These are phyloP conservation scores for Solea senegalensis DNA, from an alignment of 2,113 vertebrate species.

Conservation along the genomic window DNA sequence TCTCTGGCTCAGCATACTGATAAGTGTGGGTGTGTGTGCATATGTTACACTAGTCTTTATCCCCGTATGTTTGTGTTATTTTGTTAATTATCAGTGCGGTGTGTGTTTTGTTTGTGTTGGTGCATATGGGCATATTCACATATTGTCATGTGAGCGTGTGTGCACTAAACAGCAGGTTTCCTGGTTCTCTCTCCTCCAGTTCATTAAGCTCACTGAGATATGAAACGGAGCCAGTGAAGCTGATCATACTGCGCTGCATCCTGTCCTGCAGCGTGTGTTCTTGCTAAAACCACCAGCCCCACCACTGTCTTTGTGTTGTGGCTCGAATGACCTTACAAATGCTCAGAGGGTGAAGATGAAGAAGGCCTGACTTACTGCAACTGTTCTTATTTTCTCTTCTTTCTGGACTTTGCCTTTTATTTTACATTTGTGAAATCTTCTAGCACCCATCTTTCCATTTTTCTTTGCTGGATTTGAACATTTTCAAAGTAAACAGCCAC, in stretches of 20 bases:
- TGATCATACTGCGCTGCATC: constrained; percentile 40
- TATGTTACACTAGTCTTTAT: background rate
- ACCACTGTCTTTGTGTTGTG: background rate
- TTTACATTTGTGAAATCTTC: constrained; percentile 2
- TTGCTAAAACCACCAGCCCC: constrained; percentile 8
- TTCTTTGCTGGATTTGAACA: background rate
- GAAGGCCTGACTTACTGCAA: background rate
- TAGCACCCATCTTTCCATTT: background rate
- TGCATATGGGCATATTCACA: background rate
- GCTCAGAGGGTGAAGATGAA: constrained; percentile 1
- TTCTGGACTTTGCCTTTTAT: background rate
- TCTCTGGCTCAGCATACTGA: constrained; percentile 66
- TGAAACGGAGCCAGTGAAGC: constrained; percentile 53
- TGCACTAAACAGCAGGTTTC: constrained; percentile 33
- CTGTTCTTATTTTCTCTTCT: background rate
- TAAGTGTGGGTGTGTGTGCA: constrained; percentile 31
- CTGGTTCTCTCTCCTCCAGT: constrained; percentile 24
- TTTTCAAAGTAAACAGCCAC: background rate
- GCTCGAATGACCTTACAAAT: constrained; percentile 15
- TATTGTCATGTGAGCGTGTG: background rate
- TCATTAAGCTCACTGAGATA: constrained; percentile 46
- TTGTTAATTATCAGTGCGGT: background rate
- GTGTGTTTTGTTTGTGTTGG: background rate
- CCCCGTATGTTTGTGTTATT: background rate
- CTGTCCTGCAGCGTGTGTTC: constrained; percentile 42